These are phyloP conservation scores for Ephestia elutella DNA, from an alignment of 1,140 invertebrate genomes.

Conservation along the genomic window DNA sequence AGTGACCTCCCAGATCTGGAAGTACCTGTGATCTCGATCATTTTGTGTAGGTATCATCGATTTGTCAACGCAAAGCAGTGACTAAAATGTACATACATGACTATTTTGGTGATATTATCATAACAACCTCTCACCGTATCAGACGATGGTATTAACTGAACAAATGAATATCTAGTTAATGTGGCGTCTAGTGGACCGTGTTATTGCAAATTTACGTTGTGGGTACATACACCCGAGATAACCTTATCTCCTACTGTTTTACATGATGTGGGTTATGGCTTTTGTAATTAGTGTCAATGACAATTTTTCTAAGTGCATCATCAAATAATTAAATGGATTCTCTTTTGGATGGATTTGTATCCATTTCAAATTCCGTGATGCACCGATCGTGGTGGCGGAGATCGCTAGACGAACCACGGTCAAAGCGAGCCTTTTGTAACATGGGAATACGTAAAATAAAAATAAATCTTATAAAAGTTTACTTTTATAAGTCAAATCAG, in stretches of 20 bases:
- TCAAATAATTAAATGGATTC: too few species aligned
- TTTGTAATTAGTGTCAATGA: neutral
- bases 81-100: neutral
- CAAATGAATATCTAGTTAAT: conserved; percentile 9
- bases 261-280: conserved; percentile 5
- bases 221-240: neutral
- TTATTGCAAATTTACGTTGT: conserved; percentile 3
- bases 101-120: neutral
- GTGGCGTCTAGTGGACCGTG: neutral
- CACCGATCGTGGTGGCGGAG: too few species aligned
- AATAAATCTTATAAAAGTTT: too few species aligned
- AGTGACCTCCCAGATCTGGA: too few species aligned
- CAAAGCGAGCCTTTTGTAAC: too few species aligned
- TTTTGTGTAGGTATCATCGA: neutral
- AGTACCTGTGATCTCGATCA: too few species aligned
- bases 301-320: neutral
- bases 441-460: too few species aligned
- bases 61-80: neutral
- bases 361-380: too few species aligned
- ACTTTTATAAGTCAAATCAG: too few species aligned
- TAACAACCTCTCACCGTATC: neutral
- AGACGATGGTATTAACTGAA: neutral
- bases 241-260: conserved; percentile 13
- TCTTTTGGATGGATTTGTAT: too few species aligned
- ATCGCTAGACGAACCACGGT: too few species aligned